Percentiles rank a stretch among this genome's conserved stretches.
These are phyloP conservation scores for Macrobrachium nipponense DNA, from an alignment of 1,140 invertebrate genomes.

Conservation along the genomic window DNA sequence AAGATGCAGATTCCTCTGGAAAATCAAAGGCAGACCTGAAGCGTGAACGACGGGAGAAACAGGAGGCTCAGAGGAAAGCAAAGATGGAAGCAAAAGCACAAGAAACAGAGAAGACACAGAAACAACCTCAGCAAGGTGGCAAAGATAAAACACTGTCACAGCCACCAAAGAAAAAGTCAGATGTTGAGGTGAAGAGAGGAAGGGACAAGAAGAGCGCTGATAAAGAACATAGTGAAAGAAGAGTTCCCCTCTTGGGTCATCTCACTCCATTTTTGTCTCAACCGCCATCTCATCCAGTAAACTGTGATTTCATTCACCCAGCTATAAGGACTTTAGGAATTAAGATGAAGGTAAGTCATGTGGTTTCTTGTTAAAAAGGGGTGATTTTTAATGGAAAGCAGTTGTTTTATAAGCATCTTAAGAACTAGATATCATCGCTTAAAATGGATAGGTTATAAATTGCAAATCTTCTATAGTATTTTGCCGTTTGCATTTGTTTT, in stretches of 20 bases:
- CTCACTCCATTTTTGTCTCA: constrained; percentile 27
- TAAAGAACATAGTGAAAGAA: constrained; percentile 3
- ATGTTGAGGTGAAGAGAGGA: not conserved
- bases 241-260: constrained; percentile 49
- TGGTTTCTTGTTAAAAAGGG: not conserved
- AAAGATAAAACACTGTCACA: constrained; percentile 17
- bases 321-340: constrained; percentile 47
- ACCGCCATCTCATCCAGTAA: constrained; percentile 25
- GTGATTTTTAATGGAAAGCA: not conserved
- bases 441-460: no score
- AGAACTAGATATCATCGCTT: no score
- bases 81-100: constrained; percentile 39
- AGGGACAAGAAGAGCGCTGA: constrained; percentile 28
- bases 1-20: not conserved
- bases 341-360: constrained; percentile 45
- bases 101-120: constrained; percentile 26
- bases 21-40: constrained; percentile 56
- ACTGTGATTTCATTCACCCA: constrained; percentile 46
- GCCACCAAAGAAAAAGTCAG: not conserved
- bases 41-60: constrained; percentile 56
- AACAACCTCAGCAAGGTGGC: not conserved
- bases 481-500: no score
- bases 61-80: constrained; percentile 56
- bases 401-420: not conserved
- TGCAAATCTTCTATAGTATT: no score